A percentile compares a stretch with the other conserved stretches of the same genome.
These are phyloP conservation scores for Pollenia griseotomentosa DNA, from an alignment of 2,888 invertebrate species.

Conservation along the genomic window DNA sequence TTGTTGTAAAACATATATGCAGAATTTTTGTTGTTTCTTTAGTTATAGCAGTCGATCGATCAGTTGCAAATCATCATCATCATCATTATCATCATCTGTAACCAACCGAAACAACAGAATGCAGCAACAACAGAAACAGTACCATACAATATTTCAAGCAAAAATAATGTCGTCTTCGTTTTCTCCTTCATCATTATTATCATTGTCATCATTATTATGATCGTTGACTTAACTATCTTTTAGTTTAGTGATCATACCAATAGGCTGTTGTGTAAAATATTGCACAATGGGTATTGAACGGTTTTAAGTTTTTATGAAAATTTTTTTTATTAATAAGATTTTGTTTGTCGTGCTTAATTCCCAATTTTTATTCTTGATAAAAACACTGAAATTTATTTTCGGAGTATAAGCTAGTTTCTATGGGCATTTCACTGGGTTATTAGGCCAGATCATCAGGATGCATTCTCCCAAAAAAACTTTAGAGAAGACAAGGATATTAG, in stretches of 20 bases:
- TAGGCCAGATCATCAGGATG: too few relatives aligned
- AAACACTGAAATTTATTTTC: too few relatives aligned
- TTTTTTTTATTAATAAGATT: too few relatives aligned
- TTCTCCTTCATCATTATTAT: conserved; percentile 18
- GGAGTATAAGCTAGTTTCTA: too few relatives aligned
- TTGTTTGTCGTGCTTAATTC: too few relatives aligned
- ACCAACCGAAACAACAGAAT: conserved; percentile 60
- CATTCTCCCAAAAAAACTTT: too few relatives aligned
- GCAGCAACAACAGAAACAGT: conserved; percentile 43
- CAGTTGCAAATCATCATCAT: conserved; percentile 75
- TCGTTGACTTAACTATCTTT: conserved; percentile 52
- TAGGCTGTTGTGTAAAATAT: background rate
- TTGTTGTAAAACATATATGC: conserved; percentile 60
- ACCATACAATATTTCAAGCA: conserved; percentile 4
- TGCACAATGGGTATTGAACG: conserved; percentile 7
- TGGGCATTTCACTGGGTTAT: too few relatives aligned
- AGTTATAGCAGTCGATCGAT: conserved; percentile 74
- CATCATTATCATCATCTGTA: conserved; percentile 73
- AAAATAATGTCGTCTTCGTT: conserved; percentile 55
- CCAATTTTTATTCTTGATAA: too few relatives aligned
- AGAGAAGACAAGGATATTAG: too few relatives aligned
- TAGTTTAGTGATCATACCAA: conserved; percentile 45
- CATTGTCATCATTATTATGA: conserved; percentile 44
- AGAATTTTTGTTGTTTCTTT: conserved; percentile 63
- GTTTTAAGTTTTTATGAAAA: too few relatives aligned